phyloP scores from a whole-genome alignment of 2,797 vertebrate genomes.

The Tachyglossus aculeatus region DNA sequence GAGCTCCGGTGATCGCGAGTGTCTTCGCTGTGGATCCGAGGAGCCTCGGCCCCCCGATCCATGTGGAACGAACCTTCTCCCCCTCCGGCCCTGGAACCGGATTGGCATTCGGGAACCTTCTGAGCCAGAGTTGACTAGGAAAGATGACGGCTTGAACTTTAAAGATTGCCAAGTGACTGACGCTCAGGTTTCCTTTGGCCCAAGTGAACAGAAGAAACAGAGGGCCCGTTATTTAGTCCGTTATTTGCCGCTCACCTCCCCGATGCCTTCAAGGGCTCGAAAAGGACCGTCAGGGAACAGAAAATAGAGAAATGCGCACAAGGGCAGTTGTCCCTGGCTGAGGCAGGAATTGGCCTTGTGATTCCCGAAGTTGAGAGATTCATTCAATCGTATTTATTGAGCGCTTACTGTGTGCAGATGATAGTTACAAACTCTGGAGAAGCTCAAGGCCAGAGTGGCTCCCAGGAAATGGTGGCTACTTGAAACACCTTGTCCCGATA shows the following conservation, averaged over 20 bases:
- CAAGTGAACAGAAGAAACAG: not conserved
- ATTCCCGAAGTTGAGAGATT: not conserved
- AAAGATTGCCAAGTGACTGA: too few relatives aligned
- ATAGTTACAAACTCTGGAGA: not conserved
- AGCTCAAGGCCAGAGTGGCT: too few relatives aligned
- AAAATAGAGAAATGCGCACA: slow-evolving; percentile 12
- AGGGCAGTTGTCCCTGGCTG: not conserved
- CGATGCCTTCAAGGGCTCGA: not conserved
- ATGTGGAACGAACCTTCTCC: not conserved
- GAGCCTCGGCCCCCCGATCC: not conserved
- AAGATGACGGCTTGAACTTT: not conserved
- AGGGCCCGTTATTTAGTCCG: not conserved
- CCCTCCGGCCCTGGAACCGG: not conserved
- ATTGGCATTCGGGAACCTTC: not conserved
- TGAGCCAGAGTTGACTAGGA: not conserved
- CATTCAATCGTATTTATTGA: not conserved
- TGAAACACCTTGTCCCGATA: not conserved
- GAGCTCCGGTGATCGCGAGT: not conserved
- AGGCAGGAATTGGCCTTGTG: slow-evolving; percentile 20
- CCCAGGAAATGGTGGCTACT: not conserved
- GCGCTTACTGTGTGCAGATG: not conserved
- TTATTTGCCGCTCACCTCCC: not conserved
- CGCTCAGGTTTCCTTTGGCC: too few relatives aligned
- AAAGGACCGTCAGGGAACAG: not conserved
- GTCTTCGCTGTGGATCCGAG: not conserved